Evolutionary conservation across 2,797 vertebrate genomes (phyloP), one percentile per base, ranked within the genome.

Genomic region (Argentina silus): DNA sequence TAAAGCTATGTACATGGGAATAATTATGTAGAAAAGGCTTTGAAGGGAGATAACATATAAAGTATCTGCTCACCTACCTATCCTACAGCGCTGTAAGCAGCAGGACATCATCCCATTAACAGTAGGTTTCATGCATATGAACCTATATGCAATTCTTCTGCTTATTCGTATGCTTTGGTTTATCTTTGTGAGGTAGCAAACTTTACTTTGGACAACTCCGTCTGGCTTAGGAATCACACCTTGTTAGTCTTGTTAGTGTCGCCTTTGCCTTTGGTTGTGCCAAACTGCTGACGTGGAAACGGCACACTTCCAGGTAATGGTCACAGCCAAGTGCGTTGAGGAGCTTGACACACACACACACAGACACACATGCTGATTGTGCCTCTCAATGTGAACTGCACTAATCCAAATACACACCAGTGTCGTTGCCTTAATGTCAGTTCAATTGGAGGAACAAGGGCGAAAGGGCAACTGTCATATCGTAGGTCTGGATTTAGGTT

Each of bases 261-360:
- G 47, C 59, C 12, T 61, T 17, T 56, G 12, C 14, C 63, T 74
- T 76, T 63, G 61, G 70, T 74, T 82, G 70, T 85, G 76, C 72
- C 67, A 78, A 80, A 77, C 65, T 44, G 51, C 70, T 61, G 17
- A 27, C 6, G 27, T 10, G 23, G 65, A 53, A 59, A 50, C 67
- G 56, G 60, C 51, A 66, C 50, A 60, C 60, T 76, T 66, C 19
- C 51, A 48, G 10, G 3, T 44, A 67, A 23, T 9, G 6, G 17
- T 56, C 73, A 7, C 43, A 36, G 7, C n/a, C 48, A 55, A 8
- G 27, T 6, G n/a, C n/a, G n/a, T 9, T 45, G 56, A 44, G 45
- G 7, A 65, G 8, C 36, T 27, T 67, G 44, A 56, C 75, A 50
- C 14, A 12, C 44, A 21, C 27, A 36, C 27, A 36, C 27, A 36